A percentile compares a stretch with the other conserved stretches of the same genome.
phyloP scores from a whole-genome alignment of 2,888 invertebrate genomes.

The Nemotelus nigrinus region DNA sequence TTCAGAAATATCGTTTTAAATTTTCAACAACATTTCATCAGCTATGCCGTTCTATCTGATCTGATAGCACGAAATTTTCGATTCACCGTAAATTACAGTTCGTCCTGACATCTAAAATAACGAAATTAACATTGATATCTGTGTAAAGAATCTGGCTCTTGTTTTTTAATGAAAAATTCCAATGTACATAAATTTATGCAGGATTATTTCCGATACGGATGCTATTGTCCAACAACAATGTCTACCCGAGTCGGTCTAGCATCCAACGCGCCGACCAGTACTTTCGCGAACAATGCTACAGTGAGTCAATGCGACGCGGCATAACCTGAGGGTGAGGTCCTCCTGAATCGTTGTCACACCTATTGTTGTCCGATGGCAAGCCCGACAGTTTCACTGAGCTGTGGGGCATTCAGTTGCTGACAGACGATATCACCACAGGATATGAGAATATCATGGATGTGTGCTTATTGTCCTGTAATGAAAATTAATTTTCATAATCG shows the following conservation, averaged over 20 bases:
- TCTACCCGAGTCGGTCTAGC: background rate
- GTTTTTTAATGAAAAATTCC: constrained; percentile 33
- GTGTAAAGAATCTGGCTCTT: constrained; percentile 3
- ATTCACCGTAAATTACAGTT: constrained; percentile 25
- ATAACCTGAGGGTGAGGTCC: background rate
- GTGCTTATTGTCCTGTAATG: constrained; percentile 50
- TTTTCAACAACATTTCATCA: constrained; percentile 4
- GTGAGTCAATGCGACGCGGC: background rate
- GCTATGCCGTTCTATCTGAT: background rate
- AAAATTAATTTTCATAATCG: constrained; percentile 48
- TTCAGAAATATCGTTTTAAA: background rate
- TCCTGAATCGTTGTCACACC: constrained; percentile 16
- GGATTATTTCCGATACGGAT: constrained; percentile 37
- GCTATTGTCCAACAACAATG: constrained; percentile 22
- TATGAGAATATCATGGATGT: constrained; percentile 43
- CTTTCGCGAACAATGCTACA: background rate
- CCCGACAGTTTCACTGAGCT: background rate
- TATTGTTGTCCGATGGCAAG: constrained; percentile 8
- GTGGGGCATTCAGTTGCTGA: background rate
- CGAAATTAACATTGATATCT: constrained; percentile 36
- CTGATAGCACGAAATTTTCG: constrained; percentile 3
- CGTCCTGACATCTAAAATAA: constrained; percentile 35
- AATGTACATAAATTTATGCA: constrained; percentile 37
- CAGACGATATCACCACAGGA: constrained; percentile 45
- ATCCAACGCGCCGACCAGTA: background rate